Conservation (phyloP, 2,113 vertebrate genomes). For the Anseranas semipalmata region DNA sequence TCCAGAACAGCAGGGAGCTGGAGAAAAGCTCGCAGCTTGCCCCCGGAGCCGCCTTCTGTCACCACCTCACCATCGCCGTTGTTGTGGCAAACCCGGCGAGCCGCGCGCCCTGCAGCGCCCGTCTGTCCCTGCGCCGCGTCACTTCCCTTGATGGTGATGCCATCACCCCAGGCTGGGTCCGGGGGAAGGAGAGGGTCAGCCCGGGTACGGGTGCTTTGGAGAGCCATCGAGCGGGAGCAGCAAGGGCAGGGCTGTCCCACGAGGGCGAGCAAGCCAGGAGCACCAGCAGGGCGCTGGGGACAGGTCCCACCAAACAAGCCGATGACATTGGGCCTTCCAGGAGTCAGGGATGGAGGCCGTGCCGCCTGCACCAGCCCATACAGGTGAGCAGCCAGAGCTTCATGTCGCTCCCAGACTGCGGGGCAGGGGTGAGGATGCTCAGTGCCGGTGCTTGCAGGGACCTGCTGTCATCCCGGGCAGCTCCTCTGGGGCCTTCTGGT, state of each 20-base stretch:
- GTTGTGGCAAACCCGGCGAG: rapidly evolving
- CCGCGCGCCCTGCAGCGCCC: rapidly evolving
- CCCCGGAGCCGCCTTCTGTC: background rate
- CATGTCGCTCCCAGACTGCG: rapidly evolving
- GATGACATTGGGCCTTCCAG: background rate
- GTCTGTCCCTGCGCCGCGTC: rapidly evolving
- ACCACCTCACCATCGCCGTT: background rate
- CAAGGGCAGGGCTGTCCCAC: background rate
- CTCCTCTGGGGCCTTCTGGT: background rate
- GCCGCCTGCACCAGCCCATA: background rate
- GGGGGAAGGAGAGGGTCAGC: background rate
- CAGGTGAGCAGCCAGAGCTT: background rate
- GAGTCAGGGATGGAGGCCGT: background rate
- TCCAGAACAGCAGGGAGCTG: background rate
- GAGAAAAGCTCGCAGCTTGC: background rate
- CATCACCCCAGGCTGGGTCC: rapidly evolving
- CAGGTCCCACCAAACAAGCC: background rate
- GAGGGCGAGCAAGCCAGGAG: background rate
- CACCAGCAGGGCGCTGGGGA: rapidly evolving
- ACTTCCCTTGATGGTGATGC: background rate
- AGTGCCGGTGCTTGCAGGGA: no score
- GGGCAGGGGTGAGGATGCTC: background rate
- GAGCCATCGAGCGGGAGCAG: background rate
- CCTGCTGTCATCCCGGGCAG: background rate
- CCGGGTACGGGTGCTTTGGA: background rate